Evolutionary conservation across 1,140 invertebrate species (phyloP), one percentile per base, ranked within the genome.

Genomic region (Drosophila sp.): DNA sequence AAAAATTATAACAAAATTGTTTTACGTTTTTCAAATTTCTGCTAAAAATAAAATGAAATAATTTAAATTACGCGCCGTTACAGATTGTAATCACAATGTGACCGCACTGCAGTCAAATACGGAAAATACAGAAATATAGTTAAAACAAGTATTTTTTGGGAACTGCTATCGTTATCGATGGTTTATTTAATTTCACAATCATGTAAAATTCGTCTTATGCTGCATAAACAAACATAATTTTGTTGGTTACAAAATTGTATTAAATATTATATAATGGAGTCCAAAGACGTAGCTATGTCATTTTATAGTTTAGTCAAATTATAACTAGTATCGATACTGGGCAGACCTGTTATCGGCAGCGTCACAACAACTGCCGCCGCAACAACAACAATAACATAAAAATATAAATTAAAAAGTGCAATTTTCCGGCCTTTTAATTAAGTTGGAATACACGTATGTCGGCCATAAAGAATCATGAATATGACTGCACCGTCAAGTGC

Each of bases 401-500:
- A 21, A 21, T 45, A 48, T n/a, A 4, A 40, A 77, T 18, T 79
- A 45, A 67, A 77, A 59, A 56, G 45, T 40, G 57, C 25, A 74
- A 51, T 59, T 48, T 21, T 38, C 38, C 59, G 80, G 64, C 41
- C 6, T 45, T 57, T 64, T 29, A n/a, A 56, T 51, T 38, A 51
- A 36, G 13, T 29, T 57, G 14, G 1, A 21, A 21, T 16, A 71
- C 16, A 21, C 65, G 78, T 25, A 84, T 84, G 81, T 87, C 81
- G 67, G 62, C 75, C 16, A 50, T 80, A 9, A 87, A 54, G 57
- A 72, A 50, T 25, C 81, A 86, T 38, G 90, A 92, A 50, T 90
- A 90, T 29, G 92, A 92, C 69, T 94, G 93, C 73, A 93, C 92
- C 7, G 75, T 80, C 13, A 93, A 93, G 72, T 95, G 94, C 79